phyloP scores from a whole-genome alignment of 2,113 vertebrate genomes.

The Anhinga anhinga region DNA sequence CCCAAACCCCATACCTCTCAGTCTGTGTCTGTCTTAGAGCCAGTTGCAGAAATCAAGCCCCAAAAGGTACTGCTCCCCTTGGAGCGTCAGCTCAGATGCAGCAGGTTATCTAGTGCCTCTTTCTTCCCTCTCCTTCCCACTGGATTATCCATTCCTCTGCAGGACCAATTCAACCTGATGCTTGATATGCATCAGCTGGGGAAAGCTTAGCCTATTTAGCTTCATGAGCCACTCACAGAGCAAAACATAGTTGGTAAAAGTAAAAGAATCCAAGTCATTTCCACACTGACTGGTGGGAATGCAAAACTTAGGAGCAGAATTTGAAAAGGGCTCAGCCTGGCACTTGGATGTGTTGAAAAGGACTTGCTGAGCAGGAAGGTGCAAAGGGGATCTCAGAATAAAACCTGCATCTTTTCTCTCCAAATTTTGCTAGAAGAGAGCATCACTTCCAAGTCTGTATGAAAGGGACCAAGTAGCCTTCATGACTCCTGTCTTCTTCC shows the following conservation, averaged over 20 bases:
- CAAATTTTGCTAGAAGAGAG: not conserved
- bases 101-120: not conserved
- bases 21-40: not conserved
- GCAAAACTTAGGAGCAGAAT: not conserved
- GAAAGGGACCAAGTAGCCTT: not conserved
- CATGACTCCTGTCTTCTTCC: not conserved
- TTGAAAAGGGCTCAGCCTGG: not conserved
- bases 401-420: not conserved
- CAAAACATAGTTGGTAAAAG: not conserved
- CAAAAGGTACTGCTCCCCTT: not conserved
- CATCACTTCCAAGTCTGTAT: accelerated
- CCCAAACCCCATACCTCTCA: not conserved
- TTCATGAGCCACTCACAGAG: not conserved
- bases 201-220: not conserved
- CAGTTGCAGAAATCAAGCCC: not conserved
- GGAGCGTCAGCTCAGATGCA: not conserved
- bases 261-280: not conserved
- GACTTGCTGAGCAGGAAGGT: not conserved
- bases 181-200: not conserved
- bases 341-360: not conserved
- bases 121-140: not conserved
- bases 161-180: not conserved
- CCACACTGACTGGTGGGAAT: not conserved
- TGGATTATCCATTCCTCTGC: not conserved
- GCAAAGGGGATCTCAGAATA: not conserved